A percentile compares a stretch with the other conserved stretches of the same genome.
Evolutionary conservation across 2,888 invertebrate species (phyloP).

Genomic region (Proisotoma minuta): DNA sequence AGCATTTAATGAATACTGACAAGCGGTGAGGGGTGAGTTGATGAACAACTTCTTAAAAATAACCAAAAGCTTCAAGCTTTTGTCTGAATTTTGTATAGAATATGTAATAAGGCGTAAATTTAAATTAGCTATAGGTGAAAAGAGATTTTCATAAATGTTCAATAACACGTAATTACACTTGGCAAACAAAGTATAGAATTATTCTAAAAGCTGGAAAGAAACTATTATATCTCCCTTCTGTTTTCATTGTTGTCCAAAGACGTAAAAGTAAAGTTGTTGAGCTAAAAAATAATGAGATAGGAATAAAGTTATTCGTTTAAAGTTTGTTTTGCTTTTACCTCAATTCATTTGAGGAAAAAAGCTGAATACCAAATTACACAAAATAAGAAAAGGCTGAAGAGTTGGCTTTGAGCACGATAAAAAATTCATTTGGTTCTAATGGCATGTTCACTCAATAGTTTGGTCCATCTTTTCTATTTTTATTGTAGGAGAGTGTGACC

Average conservation of each 20-base stretch:
- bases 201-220: not conserved
- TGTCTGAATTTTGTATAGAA: too few relatives aligned
- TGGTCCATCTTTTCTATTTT: too few relatives aligned
- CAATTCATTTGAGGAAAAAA: not conserved
- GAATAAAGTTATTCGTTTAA: too few relatives aligned
- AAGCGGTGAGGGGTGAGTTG: not conserved
- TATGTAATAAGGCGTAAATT: slow-evolving; percentile 26
- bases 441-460: slow-evolving; percentile 5
- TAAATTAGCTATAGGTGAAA: slow-evolving; percentile 6
- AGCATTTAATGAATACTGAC: slow-evolving; percentile 6
- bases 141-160: slow-evolving; percentile 28
- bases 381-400: not conserved
- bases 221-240: slow-evolving; percentile 5
- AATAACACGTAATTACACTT: slow-evolving; percentile 26
- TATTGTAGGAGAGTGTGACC: not conserved
- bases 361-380: slow-evolving; percentile 13
- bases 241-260: too few relatives aligned
- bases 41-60: too few relatives aligned
- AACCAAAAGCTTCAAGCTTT: too few relatives aligned
- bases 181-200: too few relatives aligned
- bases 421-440: slow-evolving; percentile 16
- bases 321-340: not conserved
- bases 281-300: too few relatives aligned
- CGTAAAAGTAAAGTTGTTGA: too few relatives aligned
- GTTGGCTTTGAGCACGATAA: not conserved